Evolutionary conservation across 2,113 vertebrate genomes (phyloP).

Genomic region (Phalacrocorax aristotelis): DNA sequence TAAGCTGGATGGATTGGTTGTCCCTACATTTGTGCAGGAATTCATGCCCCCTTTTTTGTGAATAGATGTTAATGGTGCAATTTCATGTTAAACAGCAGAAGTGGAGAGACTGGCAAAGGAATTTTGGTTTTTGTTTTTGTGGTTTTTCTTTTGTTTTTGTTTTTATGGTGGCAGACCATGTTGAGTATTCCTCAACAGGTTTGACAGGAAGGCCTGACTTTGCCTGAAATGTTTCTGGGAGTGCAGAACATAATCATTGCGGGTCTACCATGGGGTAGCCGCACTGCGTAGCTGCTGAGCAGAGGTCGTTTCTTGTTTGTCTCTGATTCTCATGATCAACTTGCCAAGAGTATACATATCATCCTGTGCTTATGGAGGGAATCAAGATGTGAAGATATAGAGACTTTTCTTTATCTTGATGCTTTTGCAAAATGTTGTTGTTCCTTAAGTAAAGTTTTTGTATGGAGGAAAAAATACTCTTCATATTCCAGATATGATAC

Average conservation of each 20-base stretch:
- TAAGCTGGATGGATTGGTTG: not conserved
- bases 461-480: accelerated
- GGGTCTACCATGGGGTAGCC: not conserved
- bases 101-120: not conserved
- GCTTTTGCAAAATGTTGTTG: not conserved
- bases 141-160: no score
- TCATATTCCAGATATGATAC: not conserved
- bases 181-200: not conserved
- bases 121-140: not conserved
- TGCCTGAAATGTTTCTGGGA: not conserved
- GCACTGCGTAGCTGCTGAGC: not conserved
- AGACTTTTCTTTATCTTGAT: not conserved
- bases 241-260: not conserved
- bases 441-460: not conserved
- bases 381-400: not conserved
- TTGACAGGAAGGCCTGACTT: not conserved
- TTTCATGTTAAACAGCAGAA: not conserved
- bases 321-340: not conserved
- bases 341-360: not conserved
- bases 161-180: not conserved
- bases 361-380: not conserved
- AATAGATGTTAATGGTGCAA: not conserved
- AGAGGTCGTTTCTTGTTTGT: not conserved
- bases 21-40: not conserved
- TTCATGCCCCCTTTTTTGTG: not conserved